phyloP scores from a whole-genome alignment of 2,797 vertebrate genomes.

The Channallabes apus region DNA sequence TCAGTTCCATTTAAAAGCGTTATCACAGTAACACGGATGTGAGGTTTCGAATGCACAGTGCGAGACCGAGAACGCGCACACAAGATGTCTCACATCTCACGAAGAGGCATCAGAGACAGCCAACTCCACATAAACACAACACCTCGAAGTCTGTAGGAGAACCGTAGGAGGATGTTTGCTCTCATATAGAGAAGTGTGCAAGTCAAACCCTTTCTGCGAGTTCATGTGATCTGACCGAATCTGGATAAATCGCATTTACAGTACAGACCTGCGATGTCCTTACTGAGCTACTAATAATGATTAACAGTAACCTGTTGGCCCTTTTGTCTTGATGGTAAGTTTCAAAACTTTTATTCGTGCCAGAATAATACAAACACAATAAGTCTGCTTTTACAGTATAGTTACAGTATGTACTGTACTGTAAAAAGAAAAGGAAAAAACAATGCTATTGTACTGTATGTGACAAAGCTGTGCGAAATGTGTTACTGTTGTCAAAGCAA shows the following conservation, averaged over 20 bases:
- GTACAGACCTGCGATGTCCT: slow-evolving; percentile 32
- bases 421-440: background rate
- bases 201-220: slow-evolving; percentile 1
- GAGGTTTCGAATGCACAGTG: slow-evolving; percentile 3
- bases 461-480: background rate
- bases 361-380: background rate
- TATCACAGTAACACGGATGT: slow-evolving; percentile 36
- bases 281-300: slow-evolving; percentile 27
- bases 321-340: background rate
- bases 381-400: no score
- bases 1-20: slow-evolving; percentile 39
- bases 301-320: slow-evolving; percentile 19
- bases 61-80: slow-evolving; percentile 1
- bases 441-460: background rate
- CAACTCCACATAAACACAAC: background rate
- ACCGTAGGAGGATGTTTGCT: slow-evolving; percentile 4
- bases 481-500: background rate
- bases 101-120: background rate
- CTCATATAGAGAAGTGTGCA: background rate
- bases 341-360: background rate
- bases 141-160: background rate
- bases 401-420: no score
- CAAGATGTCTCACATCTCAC: background rate
- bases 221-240: slow-evolving; percentile 32
- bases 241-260: slow-evolving; percentile 27